Evolutionary conservation across 2,113 vertebrate species (phyloP), one percentile per base, ranked within the genome.

Genomic region (Saguinus imperator): DNA sequence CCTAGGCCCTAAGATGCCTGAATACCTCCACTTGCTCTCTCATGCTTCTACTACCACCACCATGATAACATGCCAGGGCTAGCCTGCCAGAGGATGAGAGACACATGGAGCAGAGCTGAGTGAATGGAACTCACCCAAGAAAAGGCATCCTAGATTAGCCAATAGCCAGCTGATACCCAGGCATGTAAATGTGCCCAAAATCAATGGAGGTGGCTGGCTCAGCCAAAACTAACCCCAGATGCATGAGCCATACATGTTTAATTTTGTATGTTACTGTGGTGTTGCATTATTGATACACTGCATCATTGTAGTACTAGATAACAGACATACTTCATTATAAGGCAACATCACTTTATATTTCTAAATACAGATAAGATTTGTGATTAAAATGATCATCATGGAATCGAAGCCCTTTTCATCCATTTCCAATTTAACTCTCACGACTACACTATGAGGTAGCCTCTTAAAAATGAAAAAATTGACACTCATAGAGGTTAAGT

Each of bases 391-490:
- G 7, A 91, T 93, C 48, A 64, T 80, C 58, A 79, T 18, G 93
- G 27, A 52, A 85, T 25, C 18, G 40, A 89, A 85, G 8, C 14
- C 52, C 18, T 96, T 76, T 94, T 75, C 37, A 91, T 20, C 23
- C 37, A 88, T 88, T 95, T 88, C 52, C 66, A 91, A 76, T 73
- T 81, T 82, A 83, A 82, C 55, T 40, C 29, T 92, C 21, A 85
- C 16, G 89, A 70, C 66, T 92, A 32, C 21, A 4, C 45, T 83
- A 75, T 66, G 23, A 95, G 68, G 16, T 52, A 1, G 9, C 25
- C 43, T 94, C n/a, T 72, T 77, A 81, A 84, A 91, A 93, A 72
- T 81, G 80, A 93, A 25, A 20, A 93, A 97, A 81, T 10, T 40
- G 35, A 83, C 17, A 35, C 11, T 85, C 64, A 20, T 17, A 21